phyloP scores from a whole-genome alignment of 2,113 vertebrate species.

The Oreotrochilus melanogaster region DNA sequence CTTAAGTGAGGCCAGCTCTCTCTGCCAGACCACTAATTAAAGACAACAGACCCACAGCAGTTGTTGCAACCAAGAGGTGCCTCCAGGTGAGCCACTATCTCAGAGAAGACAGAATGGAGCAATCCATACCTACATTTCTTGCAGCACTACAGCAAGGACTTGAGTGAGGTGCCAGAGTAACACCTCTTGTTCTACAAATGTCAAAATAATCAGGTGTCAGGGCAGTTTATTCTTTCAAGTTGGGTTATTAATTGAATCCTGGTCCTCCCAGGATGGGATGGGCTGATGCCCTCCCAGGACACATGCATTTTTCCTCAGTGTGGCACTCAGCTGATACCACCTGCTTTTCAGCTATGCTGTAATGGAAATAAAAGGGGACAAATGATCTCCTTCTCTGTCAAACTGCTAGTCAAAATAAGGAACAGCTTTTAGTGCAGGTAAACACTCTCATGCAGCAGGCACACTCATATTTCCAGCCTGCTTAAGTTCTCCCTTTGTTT shows the following conservation, averaged over 20 bases:
- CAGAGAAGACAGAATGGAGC: not conserved
- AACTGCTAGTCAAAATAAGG: not conserved
- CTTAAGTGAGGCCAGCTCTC: not conserved
- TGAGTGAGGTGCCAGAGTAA: not conserved
- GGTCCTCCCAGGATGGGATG: too few relatives aligned
- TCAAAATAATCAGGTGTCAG: not conserved
- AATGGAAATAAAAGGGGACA: not conserved
- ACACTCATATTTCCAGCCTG: not conserved
- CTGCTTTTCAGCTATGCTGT: not conserved
- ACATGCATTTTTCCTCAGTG: not conserved
- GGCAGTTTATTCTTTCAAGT: accelerated
- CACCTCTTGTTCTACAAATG: not conserved
- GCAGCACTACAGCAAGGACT: not conserved
- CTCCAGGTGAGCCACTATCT: not conserved
- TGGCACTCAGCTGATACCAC: not conserved
- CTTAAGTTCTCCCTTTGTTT: not conserved
- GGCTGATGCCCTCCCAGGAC: not conserved
- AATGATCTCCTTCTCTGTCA: not conserved
- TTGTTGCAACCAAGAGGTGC: not conserved
- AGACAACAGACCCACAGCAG: not conserved
- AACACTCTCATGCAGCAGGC: not conserved
- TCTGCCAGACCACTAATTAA: not conserved
- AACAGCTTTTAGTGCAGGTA: not conserved
- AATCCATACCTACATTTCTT: accelerated
- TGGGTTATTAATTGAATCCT: not conserved